Base-by-base conservation (phyloP, 2,888 invertebrate species). In the Drosophila falleni region DNA sequence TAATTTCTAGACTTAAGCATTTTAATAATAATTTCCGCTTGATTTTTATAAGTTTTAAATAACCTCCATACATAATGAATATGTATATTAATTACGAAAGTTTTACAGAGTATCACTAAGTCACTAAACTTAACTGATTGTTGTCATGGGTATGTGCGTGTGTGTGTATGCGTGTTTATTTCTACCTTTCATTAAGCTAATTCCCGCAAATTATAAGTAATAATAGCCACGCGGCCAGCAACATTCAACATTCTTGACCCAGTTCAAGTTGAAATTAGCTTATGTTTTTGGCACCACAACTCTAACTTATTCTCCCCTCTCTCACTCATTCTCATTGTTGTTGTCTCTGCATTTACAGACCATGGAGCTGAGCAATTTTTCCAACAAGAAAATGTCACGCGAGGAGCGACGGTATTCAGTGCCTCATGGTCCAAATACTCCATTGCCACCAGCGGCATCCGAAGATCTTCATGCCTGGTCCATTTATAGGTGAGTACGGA, bases 391-490 rank as follows among this genome's bases (percentile, higher is more conserved):
- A 87, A 89, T 93, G 87, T 92, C 94, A 81, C 94, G 94, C 85
- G 95, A 94, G 83, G 97, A 97, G 93, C 94, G 97, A 87, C 95
- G 97, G 91, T 97, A 97, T 93, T 97, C 97, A 59, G 97, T 97
- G 91, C 97, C 97, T 31, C 96, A 97, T 82, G 96, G 96, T 92
- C 95, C 97, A 65, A 95, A 95, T 86, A 94, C 95, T 75, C 95
- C 94, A 91, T 92, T 92, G 76, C 96, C 96, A 68, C 95, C 96
- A 74, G 96, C 97, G 91, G 96, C 97, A 83, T 97, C 97, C 56
- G 98, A 98, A 92, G 98, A 98, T 92, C 94, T 98, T 71, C 98
- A 98, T 92, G 98, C 98, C 69, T 98, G 98, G 98, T 98, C 98
- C 80, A 98, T 98, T 92, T 97, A 97, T 94, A 96, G 97, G 97